Percentiles rank a stretch among this genome's conserved stretches.
Conservation (phyloP, 1,140 invertebrate genomes). For the Heliconius melpomene region DNA sequence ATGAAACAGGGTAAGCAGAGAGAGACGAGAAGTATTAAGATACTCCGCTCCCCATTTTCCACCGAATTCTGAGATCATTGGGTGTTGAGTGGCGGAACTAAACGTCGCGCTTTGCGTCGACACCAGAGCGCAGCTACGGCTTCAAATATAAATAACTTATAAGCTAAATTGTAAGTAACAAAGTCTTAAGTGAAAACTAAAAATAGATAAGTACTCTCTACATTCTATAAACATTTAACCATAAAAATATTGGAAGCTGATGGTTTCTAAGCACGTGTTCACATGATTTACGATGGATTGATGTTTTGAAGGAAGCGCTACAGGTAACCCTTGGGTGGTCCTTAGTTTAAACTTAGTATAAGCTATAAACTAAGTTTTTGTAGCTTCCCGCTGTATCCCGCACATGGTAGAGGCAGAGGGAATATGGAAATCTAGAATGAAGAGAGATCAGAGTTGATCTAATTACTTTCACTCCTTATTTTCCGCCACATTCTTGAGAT, state of each 20-base stretch:
- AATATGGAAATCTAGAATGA: not conserved
- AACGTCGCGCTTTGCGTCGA: not conserved
- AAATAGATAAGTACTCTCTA: not conserved
- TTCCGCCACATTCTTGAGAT: too few relatives aligned
- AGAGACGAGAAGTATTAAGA: not conserved
- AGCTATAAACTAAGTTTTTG: not conserved
- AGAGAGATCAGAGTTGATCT: not conserved
- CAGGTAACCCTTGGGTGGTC: slow-evolving; percentile 10
- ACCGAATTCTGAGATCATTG: not conserved
- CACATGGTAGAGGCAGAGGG: too few relatives aligned
- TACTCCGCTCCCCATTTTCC: not conserved
- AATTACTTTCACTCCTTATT: too few relatives aligned
- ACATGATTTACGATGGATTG: slow-evolving; percentile 15
- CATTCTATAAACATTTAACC: not conserved
- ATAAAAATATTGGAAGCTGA: not conserved
- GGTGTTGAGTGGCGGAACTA: not conserved
- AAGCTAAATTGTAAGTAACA: not conserved
- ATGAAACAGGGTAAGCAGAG: too few relatives aligned
- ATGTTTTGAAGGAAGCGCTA: not conserved
- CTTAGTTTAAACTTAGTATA: not conserved
- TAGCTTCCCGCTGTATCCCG: not conserved
- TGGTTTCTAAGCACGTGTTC: slow-evolving; percentile 14
- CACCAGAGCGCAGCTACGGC: too few relatives aligned
- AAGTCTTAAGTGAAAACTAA: not conserved
- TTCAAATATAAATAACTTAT: too few relatives aligned